Conservation (phyloP, 2,113 vertebrate species). For the Cololabis saira region DNA sequence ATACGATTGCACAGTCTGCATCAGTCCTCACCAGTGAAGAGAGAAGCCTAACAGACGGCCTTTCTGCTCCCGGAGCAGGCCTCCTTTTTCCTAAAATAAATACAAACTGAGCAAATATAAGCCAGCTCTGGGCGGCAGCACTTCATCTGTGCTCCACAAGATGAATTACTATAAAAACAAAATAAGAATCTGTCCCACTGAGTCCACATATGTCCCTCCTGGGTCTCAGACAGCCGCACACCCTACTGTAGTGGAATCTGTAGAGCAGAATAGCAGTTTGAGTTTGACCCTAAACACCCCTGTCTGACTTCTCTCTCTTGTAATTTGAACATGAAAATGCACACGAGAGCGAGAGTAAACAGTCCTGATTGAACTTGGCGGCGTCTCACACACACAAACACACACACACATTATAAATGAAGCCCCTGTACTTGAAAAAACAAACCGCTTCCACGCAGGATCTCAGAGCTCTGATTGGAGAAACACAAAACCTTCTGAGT, state of each 20-base stretch:
- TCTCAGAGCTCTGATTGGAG: constrained; percentile 69
- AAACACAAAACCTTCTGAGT: constrained; percentile 63
- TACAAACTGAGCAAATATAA: constrained; percentile 42
- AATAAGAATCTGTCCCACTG: too few species aligned
- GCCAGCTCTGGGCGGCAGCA: constrained; percentile 14
- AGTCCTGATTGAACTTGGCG: not conserved
- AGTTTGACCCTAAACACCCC: too few species aligned
- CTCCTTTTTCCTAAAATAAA: constrained; percentile 44
- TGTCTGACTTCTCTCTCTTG: too few species aligned
- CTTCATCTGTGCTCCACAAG: constrained; percentile 19
- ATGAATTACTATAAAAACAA: constrained; percentile 26
- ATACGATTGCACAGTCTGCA: constrained; percentile 3
- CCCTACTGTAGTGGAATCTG: too few species aligned
- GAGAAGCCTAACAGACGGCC: constrained; percentile 8
- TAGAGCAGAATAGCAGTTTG: too few species aligned
- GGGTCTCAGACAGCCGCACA: too few species aligned
- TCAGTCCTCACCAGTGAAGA: constrained; percentile 36
- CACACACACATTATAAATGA: constrained; percentile 61
- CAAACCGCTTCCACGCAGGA: constrained; percentile 48
- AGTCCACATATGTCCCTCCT: too few species aligned
- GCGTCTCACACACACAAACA: constrained; percentile 14
- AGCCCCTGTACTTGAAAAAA: constrained; percentile 53
- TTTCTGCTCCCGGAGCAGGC: not conserved
- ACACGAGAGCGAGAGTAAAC: not conserved
- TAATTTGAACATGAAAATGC: not conserved